A percentile compares a stretch with the other conserved stretches of the same genome.
These are phyloP conservation scores for Pheosia gnoma DNA, from an alignment of 2,888 invertebrate genomes.

Conservation along the genomic window DNA sequence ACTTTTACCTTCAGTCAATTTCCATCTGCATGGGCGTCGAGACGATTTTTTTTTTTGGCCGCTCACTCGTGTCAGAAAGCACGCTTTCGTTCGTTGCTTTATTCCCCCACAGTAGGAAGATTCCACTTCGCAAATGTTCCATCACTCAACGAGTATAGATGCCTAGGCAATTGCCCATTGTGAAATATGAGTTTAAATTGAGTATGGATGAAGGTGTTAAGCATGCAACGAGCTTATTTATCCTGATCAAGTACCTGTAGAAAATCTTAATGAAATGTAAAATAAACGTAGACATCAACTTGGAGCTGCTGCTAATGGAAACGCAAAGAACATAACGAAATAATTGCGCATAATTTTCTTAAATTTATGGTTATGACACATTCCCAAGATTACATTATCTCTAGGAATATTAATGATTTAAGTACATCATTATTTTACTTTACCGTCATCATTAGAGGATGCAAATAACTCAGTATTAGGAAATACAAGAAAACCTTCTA, in stretches of 20 bases:
- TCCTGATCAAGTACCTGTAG: not conserved
- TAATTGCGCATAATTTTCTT: too few relatives aligned
- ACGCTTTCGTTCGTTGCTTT: slow-evolving; percentile 1
- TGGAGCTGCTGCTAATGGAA: too few relatives aligned
- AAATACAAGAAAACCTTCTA: too few relatives aligned
- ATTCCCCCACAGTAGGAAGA: not conserved
- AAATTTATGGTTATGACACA: too few relatives aligned
- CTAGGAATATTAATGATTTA: too few relatives aligned
- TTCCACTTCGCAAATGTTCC: not conserved
- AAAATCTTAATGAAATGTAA: not conserved
- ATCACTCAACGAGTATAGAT: not conserved
- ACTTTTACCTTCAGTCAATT: slow-evolving; percentile 30
- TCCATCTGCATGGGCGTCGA: slow-evolving; percentile 17
- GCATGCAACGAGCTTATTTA: too few relatives aligned
- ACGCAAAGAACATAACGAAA: too few relatives aligned
- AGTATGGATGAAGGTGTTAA: not conserved
- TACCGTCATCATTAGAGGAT: too few relatives aligned
- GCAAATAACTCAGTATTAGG: too few relatives aligned
- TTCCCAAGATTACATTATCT: too few relatives aligned
- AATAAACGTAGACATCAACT: too few relatives aligned
- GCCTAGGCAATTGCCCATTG: not conserved
- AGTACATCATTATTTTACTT: too few relatives aligned
- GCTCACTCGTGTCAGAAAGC: slow-evolving; percentile 4
- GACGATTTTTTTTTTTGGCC: slow-evolving; percentile 9
- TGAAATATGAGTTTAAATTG: not conserved